phyloP scores from a whole-genome alignment of 1,140 invertebrate genomes.

The Teleogryllus occipitalis region DNA sequence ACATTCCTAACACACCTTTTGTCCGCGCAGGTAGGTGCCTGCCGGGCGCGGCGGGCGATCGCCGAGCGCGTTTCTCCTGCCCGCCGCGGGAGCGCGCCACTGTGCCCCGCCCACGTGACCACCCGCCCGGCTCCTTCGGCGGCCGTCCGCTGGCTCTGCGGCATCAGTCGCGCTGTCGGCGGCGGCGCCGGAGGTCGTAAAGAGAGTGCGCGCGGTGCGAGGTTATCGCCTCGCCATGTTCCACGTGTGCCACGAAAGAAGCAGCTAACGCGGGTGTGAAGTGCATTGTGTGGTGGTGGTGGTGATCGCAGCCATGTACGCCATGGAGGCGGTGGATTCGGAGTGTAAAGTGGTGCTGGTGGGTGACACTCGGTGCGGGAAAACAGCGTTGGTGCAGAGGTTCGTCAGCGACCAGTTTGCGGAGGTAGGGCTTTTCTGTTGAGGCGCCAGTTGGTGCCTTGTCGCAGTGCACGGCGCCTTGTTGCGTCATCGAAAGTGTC shows the following conservation, averaged over 20 bases:
- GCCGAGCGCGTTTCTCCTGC: no score
- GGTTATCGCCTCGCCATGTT: not conserved
- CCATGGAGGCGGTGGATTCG: slow-evolving; percentile 23
- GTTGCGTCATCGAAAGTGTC: no score
- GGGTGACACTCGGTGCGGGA: slow-evolving; percentile 50
- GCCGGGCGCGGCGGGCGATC: no score
- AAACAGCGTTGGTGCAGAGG: slow-evolving; percentile 49
- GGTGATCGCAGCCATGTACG: not conserved
- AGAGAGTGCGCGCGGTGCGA: not conserved
- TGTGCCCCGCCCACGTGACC: no score
- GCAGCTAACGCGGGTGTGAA: not conserved
- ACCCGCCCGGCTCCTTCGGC: no score
- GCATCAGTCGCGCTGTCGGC: not conserved
- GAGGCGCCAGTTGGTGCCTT: no score
- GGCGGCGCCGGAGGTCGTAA: not conserved
- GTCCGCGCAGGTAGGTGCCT: no score
- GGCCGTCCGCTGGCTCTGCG: no score
- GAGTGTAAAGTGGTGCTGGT: slow-evolving; percentile 53
- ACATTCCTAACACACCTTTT: no score
- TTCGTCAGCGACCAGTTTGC: slow-evolving; percentile 47
- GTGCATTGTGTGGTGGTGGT: not conserved
- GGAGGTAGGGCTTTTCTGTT: slow-evolving; percentile 37
- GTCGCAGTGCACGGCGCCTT: no score
- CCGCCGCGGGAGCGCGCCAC: no score
- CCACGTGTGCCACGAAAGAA: not conserved